These are phyloP conservation scores for Heteropelma amictum DNA, from an alignment of 2,888 invertebrate species.

Conservation along the genomic window DNA sequence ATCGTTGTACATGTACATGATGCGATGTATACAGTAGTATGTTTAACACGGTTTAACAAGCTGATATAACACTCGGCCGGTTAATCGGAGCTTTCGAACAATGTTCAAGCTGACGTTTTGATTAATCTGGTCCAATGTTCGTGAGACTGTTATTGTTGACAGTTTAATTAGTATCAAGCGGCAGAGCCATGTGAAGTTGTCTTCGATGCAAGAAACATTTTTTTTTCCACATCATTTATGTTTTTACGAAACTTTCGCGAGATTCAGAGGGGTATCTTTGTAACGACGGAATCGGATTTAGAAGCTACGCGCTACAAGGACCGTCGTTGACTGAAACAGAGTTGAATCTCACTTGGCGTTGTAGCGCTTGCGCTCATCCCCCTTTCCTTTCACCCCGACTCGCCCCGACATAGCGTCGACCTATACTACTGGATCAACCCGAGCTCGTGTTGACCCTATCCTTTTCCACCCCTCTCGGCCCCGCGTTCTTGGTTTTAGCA, in stretches of 20 bases:
- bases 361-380: conserved; percentile 65
- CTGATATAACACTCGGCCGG: background rate
- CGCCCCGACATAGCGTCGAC: background rate
- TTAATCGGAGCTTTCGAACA: background rate
- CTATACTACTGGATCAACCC: conserved; percentile 24
- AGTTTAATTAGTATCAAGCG: no score
- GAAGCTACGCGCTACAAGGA: conserved; percentile 66
- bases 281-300: conserved; percentile 13
- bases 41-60: background rate
- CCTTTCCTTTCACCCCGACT: background rate
- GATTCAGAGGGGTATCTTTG: background rate
- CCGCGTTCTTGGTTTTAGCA: background rate
- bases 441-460: background rate
- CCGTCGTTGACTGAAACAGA: conserved; percentile 65
- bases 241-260: background rate
- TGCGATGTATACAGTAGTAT: background rate
- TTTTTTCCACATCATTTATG: no score
- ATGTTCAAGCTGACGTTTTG: no score
- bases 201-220: no score
- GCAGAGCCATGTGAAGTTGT: no score
- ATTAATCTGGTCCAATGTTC: no score
- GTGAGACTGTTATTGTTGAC: no score
- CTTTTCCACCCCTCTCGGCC: no score
- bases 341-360: conserved; percentile 57
- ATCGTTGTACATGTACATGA: background rate